Evolutionary conservation across 2,797 vertebrate genomes (phyloP).

Genomic region (Molothrus ater): DNA sequence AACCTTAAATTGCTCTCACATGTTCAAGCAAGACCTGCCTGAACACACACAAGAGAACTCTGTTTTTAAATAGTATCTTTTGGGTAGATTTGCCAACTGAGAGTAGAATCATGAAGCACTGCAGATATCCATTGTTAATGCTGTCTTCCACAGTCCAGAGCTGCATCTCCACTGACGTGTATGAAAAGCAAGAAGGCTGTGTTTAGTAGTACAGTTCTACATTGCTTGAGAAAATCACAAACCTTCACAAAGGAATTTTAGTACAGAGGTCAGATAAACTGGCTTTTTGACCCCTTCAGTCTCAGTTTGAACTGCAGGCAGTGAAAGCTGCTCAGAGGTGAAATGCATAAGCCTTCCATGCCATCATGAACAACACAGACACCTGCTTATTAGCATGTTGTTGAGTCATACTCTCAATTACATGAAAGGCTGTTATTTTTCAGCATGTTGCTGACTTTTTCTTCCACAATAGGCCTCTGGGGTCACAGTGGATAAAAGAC

Average conservation of each 20-base stretch:
- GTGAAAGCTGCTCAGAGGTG: neutral
- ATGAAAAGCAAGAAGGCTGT: neutral
- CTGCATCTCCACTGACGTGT: neutral
- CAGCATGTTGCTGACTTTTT: conserved; percentile 19
- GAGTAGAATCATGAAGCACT: neutral
- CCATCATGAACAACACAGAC: neutral
- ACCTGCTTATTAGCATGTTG: conserved; percentile 11
- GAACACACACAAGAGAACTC: accelerated
- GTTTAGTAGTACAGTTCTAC: neutral
- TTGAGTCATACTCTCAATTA: neutral
- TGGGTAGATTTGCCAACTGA: neutral
- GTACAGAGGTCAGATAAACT: neutral
- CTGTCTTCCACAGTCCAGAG: neutral
- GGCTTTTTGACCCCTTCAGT: neutral
- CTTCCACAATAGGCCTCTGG: neutral
- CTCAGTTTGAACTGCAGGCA: neutral
- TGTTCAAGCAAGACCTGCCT: neutral
- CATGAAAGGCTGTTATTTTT: conserved; percentile 22
- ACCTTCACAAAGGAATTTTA: neutral
- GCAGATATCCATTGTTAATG: neutral
- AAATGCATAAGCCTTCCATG: neutral
- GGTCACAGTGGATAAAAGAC: neutral
- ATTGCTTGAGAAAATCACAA: neutral
- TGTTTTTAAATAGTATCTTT: neutral
- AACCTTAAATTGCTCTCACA: neutral